Conservation (phyloP, 2,888 invertebrate species). For the Heterodera filipjevi region DNA sequence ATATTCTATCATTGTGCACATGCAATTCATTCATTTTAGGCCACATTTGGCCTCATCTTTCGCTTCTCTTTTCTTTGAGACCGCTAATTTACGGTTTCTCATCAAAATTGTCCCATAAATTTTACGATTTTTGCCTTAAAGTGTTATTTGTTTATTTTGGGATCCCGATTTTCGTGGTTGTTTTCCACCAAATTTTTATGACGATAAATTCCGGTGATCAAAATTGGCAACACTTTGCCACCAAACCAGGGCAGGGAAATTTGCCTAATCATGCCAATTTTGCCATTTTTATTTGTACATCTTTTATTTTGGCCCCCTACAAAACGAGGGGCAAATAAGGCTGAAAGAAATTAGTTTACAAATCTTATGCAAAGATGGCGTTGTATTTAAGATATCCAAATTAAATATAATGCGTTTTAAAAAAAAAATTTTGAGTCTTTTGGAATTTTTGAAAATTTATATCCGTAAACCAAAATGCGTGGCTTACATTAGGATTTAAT, state of each 20-base stretch:
- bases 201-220: background rate
- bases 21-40: conserved; percentile 2
- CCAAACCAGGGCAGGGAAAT: background rate
- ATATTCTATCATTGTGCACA: background rate
- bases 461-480: no score
- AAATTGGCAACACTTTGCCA: conserved; percentile 4
- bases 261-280: background rate
- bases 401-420: no score
- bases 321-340: no score
- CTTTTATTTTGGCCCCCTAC: no score
- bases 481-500: no score
- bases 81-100: background rate
- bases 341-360: no score
- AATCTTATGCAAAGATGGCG: no score
- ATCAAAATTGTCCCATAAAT: background rate
- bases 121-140: background rate
- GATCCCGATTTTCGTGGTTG: background rate
- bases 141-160: background rate
- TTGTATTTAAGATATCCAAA: no score
- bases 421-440: no score
- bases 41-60: background rate
- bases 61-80: background rate
- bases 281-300: background rate
- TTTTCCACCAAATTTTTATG: background rate
- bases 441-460: no score